Base-by-base conservation (phyloP, 2,888 invertebrate genomes). In the Himalopsyche japonica region DNA sequence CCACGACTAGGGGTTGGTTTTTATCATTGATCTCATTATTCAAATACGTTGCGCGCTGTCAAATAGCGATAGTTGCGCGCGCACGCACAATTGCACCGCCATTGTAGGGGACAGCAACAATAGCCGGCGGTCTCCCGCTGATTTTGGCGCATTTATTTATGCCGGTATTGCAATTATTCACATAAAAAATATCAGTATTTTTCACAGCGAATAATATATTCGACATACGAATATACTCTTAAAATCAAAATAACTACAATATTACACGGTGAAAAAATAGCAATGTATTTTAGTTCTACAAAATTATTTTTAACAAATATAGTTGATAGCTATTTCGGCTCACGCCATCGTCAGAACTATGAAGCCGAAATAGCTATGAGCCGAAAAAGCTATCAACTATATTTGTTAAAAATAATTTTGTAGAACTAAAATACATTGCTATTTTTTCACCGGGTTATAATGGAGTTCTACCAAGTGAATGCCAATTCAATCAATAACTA, bases 81-180 rank as follows among this genome's bases (percentile, higher is more conserved):
- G 76, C 77, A 82, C 85, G 85, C 85, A 85, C 85, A 85, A 85
- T 85, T 85, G 85, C 82, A 77, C 34, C 76, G 64, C 77, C 82
- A 81, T 85, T 85, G 83, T 85, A 32, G 83, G 48, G 24, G 57
- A 24, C 57, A 24, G 12, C 83, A 70, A 85, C 81, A 85, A 85
- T 83, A 70, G 57, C 70, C 82, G 78, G 76, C 81, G 57, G 76
- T 81, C 79, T 81, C 81, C 81, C 79, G 83, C 83, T 81, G 83
- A 47, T 81, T 81, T 79, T 57, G 34, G 20, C 47, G 43, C 82
- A 27, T 64, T 70, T 81, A 64, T 48, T 47, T 43, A 0, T 43
- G 34, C 47, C 43, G 8, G 48, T 15, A 80, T 47, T 20, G 76
- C 76, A 76, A 76, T 30, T 76, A 30, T 34, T 76, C 76, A n/a